Percentiles rank a stretch among this genome's conserved stretches.
Evolutionary conservation across 2,888 invertebrate genomes (phyloP).

Genomic region (Drosophila mercatorum): DNA sequence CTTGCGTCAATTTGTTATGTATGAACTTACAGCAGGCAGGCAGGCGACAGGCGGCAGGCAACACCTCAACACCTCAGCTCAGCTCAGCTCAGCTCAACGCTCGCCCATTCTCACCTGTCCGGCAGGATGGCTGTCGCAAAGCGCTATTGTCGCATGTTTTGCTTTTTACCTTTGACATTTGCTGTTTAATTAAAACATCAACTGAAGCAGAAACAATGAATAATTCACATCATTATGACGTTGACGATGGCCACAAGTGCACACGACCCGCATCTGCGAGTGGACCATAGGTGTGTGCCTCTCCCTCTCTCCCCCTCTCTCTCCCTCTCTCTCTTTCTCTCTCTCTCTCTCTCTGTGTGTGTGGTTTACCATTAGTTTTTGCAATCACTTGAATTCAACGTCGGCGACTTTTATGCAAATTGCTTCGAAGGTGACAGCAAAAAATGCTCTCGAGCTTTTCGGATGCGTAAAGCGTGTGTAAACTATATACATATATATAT

Average conservation of each 20-base stretch:
- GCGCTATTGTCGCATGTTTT: conserved; percentile 33
- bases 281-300: background rate
- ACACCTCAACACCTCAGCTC: background rate
- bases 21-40: conserved; percentile 29
- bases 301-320: no score
- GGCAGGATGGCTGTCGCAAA: no score
- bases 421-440: conserved; percentile 43
- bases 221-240: conserved; percentile 69
- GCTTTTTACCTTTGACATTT: conserved; percentile 34
- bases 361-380: conserved; percentile 25
- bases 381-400: conserved; percentile 36
- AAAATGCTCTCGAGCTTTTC: conserved; percentile 68
- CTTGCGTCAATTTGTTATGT: conserved; percentile 38
- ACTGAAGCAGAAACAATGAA: conserved; percentile 78
- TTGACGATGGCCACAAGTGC: conserved; percentile 38
- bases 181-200: conserved; percentile 75
- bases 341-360: background rate
- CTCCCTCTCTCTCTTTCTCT: no score
- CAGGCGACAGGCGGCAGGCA: background rate
- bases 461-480: conserved; percentile 56
- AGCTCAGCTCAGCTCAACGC: background rate
- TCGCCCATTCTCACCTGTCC: background rate
- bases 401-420: conserved; percentile 66
- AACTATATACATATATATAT: conserved; percentile 18
- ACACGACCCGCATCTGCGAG: conserved; percentile 14